These are phyloP conservation scores for Elymnias hypermnestra DNA, from an alignment of 1,140 invertebrate genomes.

Conservation along the genomic window DNA sequence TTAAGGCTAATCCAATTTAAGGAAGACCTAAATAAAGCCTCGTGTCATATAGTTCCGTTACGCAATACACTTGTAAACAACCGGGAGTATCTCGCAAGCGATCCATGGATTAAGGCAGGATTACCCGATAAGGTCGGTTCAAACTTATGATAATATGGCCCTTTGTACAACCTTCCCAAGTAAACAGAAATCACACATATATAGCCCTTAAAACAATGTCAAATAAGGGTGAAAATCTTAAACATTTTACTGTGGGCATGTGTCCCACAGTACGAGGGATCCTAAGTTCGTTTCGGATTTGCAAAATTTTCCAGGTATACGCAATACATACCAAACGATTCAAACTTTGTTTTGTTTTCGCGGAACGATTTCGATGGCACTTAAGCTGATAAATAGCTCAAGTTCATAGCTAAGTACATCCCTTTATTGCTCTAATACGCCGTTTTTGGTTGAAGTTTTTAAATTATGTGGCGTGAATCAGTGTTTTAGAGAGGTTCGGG, in stretches of 20 bases:
- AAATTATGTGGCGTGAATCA: conserved; percentile 22
- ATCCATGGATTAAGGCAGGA: conserved; percentile 36
- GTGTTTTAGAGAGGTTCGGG: conserved; percentile 2
- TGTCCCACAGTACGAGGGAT: not conserved
- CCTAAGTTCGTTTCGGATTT: conserved; percentile 9
- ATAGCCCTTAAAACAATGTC: not conserved
- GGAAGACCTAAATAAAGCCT: too few relatives aligned
- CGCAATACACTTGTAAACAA: conserved; percentile 17
- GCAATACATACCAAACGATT: conserved; percentile 10
- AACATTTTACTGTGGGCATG: not conserved
- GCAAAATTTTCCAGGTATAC: conserved; percentile 10
- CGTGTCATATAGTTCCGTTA: not conserved
- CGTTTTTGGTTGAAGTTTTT: conserved; percentile 24
- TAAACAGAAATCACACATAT: not conserved
- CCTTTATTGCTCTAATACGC: conserved; percentile 25
- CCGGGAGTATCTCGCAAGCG: conserved; percentile 15
- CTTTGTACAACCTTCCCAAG: conserved; percentile 15
- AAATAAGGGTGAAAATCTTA: not conserved
- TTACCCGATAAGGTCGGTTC: conserved; percentile 35
- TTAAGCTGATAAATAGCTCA: conserved; percentile 28
- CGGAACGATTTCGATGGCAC: conserved; percentile 24
- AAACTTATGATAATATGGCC: conserved; percentile 59
- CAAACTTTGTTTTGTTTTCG: conserved; percentile 24
- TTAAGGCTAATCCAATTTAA: too few relatives aligned
- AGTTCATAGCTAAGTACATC: conserved; percentile 24